Conservation (phyloP, 2,113 vertebrate genomes). For the Labeo rohita region DNA sequence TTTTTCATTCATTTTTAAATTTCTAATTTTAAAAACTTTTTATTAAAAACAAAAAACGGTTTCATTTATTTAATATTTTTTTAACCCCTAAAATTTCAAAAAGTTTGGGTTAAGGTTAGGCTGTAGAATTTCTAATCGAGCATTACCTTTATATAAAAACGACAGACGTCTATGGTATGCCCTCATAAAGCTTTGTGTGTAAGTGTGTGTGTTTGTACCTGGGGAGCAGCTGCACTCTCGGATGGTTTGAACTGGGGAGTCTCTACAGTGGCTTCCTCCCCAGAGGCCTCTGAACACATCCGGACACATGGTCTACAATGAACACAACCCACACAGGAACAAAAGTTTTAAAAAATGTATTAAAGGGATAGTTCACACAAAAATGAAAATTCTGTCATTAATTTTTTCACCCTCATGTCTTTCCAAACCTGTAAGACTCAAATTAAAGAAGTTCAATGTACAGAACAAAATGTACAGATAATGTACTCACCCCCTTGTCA, state of each 20-base stretch:
- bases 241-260: constrained; percentile 91
- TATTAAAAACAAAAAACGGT: neutral
- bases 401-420: too few species aligned
- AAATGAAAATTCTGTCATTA: too few species aligned
- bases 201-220: constrained; percentile 75
- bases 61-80: neutral
- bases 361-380: neutral
- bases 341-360: neutral
- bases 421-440: too few species aligned
- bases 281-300: constrained; percentile 92
- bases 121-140: neutral
- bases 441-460: too few species aligned
- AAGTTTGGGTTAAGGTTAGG: neutral
- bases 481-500: too few species aligned
- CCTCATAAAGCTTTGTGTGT: neutral
- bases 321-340: constrained; percentile 6
- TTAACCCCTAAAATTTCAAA: neutral
- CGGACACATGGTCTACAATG: constrained; percentile 90
- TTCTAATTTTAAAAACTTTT: too few species aligned
- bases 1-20: too few species aligned
- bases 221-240: constrained; percentile 86
- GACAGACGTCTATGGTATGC: neutral
- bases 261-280: constrained; percentile 92
- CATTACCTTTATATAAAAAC: neutral
- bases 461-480: too few species aligned